These are phyloP conservation scores for Hemithea aestivaria DNA, from an alignment of 2,888 invertebrate genomes.

Conservation along the genomic window DNA sequence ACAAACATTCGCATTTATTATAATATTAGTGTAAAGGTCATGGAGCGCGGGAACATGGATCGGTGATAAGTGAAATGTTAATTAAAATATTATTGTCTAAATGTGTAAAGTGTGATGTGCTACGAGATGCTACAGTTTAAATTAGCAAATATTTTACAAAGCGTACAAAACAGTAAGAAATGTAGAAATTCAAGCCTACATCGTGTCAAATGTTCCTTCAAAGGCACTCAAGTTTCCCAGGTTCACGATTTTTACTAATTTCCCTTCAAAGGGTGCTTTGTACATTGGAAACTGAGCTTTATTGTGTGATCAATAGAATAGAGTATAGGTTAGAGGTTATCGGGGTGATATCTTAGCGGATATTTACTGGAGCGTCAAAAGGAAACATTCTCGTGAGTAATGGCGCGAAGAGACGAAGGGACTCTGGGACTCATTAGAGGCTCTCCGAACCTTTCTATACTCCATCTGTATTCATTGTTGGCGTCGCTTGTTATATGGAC, in stretches of 20 bases:
- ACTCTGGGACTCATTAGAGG: slow-evolving; percentile 46
- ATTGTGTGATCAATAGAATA: slow-evolving; percentile 7
- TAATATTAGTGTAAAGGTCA: too few species aligned
- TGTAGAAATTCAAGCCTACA: slow-evolving; percentile 8
- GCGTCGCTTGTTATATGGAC: slow-evolving; percentile 12
- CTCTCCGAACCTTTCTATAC: slow-evolving; percentile 33
- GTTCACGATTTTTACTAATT: slow-evolving; percentile 25
- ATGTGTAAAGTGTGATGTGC: too few species aligned
- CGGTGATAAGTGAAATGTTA: too few species aligned
- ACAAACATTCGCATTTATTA: too few species aligned
- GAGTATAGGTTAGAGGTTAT: slow-evolving; percentile 13
- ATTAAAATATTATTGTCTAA: too few species aligned
- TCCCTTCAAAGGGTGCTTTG: slow-evolving; percentile 11
- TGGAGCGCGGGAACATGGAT: too few species aligned
- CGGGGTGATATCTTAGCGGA: slow-evolving; percentile 35
- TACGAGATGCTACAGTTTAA: too few species aligned
- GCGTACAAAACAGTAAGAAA: too few species aligned
- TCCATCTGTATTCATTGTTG: slow-evolving; percentile 27
- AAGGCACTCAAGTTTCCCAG: slow-evolving; percentile 19
- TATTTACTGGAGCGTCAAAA: slow-evolving; percentile 50
- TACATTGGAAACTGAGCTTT: slow-evolving; percentile 12
- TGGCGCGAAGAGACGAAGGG: slow-evolving; percentile 32
- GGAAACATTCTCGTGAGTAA: slow-evolving; percentile 43
- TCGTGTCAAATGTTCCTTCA: slow-evolving; percentile 19
- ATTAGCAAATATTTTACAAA: too few species aligned